Evolutionary conservation across 2,797 vertebrate genomes (phyloP), one percentile per base, ranked within the genome.

Genomic region (Rhinoraja longicauda): DNA sequence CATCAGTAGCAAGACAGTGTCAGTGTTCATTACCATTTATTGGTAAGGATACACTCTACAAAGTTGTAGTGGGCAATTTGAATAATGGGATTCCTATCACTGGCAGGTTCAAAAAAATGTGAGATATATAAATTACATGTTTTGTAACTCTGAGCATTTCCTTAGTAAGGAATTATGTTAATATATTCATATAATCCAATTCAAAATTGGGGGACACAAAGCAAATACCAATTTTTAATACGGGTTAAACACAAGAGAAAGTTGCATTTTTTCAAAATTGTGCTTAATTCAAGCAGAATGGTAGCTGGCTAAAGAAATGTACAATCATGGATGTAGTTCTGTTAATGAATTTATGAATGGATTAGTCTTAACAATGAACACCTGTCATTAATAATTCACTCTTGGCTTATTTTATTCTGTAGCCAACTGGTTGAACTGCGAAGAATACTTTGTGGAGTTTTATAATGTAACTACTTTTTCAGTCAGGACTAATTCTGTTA

Each of bases 181-280:
- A 86, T 62, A 21, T 88, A n/a, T 19, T 88, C n/a, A 36, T 67
- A 24, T 6, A 88, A 64, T 67, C 59, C 64, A 88, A 88, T 67
- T 88, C 67, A 88, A 88, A 88, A 88, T 88, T 62, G 88, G 29
- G 15, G 29, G 88, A 29, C 19, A 62, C 84, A 88, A 88, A 67
- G 15, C n/a, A 64, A 88, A 36, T 67, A 36, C 64, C n/a, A 88
- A 36, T 88, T 64, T 84, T 88, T 88, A 67, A 88, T 67, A 64
- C 88, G 13, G 17, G 9, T 29, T 32, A 67, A 86, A n/a, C 57
- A 86, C 57, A 1, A n/a, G n/a, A 64, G 17, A 88, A n/a, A 67
- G 64, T 15, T 4, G 0, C n/a, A 67, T 88, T 88, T 88, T 39
- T 67, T 8, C n/a, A 67, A 62, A 13, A 4, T 86, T 86, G 53